Evolutionary conservation across 2,113 vertebrate genomes (phyloP), one percentile per base, ranked within the genome.

Genomic region (Rhinolophus ferrumequinum): DNA sequence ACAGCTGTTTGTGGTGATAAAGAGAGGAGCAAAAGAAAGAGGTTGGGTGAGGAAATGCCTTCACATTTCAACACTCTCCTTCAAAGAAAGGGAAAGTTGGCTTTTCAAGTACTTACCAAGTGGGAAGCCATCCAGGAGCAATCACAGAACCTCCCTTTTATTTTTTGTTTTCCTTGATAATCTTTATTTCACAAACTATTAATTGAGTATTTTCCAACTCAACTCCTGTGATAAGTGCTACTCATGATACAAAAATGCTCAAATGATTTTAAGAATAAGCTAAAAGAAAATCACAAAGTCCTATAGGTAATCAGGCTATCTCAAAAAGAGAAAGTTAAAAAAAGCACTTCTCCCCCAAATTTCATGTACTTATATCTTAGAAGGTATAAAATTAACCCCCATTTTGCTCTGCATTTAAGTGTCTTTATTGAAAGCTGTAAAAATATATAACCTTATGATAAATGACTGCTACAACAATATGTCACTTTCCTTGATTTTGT

Each of bases 401-500:
- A 79, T 60, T 85, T 85, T 76, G 44, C 18, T 66, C 3, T 33
- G 24, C n/a, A 41, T 54, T 88, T 62, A 67, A 64, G 11, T 58
- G 12, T 76, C 41, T 90, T 66, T 80, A n/a, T 52, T 52, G 72
- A 88, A 96, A 90, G 28, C 19, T 85, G 6, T 75, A 52, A 90
- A 89, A 88, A 64, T 44, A 62, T 44, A 58, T 38, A 80, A 64
- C 70, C 60, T 66, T 38, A 18, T 87, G n/a, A 52, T 75, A 83
- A 72, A 50, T 72, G 30, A 35, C 44, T 5, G 6, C 24, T 54
- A 3, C 1, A 58, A 50, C 26, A 56, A 44, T 13, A 18, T 79
- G 52, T 79, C 69, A 33, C n/a, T 95, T 95, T 96, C 96, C 56
- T 38, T 75, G 30, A 26, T 41, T 82, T 92, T 69, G 22, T 56